A percentile compares a stretch with the other conserved stretches of the same genome.
phyloP scores from a whole-genome alignment of 2,113 vertebrate species.

The Natator depressus region DNA sequence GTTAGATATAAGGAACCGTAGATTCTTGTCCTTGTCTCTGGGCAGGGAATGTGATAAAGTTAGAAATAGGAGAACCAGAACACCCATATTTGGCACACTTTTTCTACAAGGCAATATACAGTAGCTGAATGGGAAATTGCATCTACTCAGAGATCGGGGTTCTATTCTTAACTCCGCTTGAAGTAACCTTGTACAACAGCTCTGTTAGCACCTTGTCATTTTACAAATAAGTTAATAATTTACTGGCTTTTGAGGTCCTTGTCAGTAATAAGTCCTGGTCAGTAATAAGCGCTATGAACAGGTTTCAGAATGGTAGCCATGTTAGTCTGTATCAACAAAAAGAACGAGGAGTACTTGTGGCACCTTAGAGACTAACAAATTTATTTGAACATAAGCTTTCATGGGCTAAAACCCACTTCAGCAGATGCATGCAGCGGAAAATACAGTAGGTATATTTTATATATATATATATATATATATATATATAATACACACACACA shows the following conservation, averaged over 20 bases:
- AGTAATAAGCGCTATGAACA: neutral
- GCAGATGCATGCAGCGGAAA: no score
- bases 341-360: no score
- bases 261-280: neutral
- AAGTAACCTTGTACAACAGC: neutral
- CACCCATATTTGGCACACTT: neutral
- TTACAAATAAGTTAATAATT: neutral
- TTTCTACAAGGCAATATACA: neutral
- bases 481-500: no score
- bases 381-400: no score
- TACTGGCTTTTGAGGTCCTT: neutral
- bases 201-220: neutral
- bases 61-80: neutral
- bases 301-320: no score
- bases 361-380: no score
- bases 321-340: no score
- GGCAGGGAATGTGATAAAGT: neutral
- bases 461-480: no score
- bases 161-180: neutral
- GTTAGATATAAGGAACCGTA: neutral
- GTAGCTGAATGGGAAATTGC: neutral
- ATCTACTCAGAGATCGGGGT: neutral
- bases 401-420: no score
- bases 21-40: neutral
- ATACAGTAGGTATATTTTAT: no score